Base-by-base conservation (phyloP, 2,888 invertebrate genomes). In the Mythimna lalbum region DNA sequence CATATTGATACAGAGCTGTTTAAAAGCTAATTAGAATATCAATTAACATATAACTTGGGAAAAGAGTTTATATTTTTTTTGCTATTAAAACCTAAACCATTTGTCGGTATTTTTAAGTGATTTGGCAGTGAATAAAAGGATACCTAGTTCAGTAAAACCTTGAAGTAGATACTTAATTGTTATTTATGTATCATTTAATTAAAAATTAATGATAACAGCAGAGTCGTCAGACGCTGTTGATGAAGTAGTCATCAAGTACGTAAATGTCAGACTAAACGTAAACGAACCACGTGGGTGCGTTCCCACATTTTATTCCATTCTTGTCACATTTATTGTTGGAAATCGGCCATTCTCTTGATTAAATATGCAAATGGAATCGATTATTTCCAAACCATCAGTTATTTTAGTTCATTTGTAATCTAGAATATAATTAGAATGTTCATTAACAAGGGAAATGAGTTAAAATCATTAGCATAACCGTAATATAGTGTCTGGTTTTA, bases 251-350 rank as follows among this genome's bases (percentile, higher is more conserved):
- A 78, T 27, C 27, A 52, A 70, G 21, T 70, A 69, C 55, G 36
- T 43, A 64, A 78, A 63, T 63, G 71, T 57, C 68, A 72, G 59
- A 53, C 50, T 27, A 57, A 71, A 57, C 62, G 68, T 67, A 70
- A 73, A 70, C 65, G 61, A 63, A 65, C 64, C 89, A 90, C 79
- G 87, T 90, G 90, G 81, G 79, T 70, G 66, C 50, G 74, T 87
- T 91, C 89, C 85, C 89, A 91, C 84, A 86, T 84, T 86, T 83
- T 76, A 77, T 78, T 67, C 70, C 72, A 78, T 81, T 81, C 82
- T 73, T 63, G 81, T 74, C 78, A 74, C 80, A 81, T 82, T 82
- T 72, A 68, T 71, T 78, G 75, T 78, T 78, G 65, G 74, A 78
- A 72, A 62, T 72, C 68, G 71, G 65, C 68, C 68, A 73, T 82